A percentile compares a stretch with the other conserved stretches of the same genome.
Evolutionary conservation across 2,113 vertebrate species (phyloP).

Genomic region (Hippolais icterina): DNA sequence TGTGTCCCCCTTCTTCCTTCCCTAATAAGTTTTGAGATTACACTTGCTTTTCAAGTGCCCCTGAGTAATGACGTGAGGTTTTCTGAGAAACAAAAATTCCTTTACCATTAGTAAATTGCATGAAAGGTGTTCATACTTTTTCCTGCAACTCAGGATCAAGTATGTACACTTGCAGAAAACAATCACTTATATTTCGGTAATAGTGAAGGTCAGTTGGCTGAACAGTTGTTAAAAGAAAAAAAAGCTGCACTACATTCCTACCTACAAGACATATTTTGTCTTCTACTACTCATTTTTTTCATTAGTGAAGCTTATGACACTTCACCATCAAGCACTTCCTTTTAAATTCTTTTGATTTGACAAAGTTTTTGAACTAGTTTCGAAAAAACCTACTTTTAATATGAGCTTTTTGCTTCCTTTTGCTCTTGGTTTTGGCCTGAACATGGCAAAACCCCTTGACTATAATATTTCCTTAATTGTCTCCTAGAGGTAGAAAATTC

Average conservation of each 20-base stretch:
- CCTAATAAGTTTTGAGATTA: neutral
- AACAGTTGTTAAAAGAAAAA: neutral
- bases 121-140: neutral
- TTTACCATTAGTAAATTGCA: neutral
- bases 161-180: neutral
- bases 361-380: neutral
- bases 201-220: neutral
- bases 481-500: neutral
- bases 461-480: neutral
- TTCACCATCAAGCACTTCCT: neutral
- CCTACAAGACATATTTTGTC: neutral
- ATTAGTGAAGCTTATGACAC: neutral
- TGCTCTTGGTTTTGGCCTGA: neutral
- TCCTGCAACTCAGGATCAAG: neutral
- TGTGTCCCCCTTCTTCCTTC: neutral
- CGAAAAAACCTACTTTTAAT: neutral
- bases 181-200: neutral
- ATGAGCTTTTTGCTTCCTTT: neutral
- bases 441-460: fast-evolving
- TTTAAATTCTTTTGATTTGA: neutral
- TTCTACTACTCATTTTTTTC: neutral
- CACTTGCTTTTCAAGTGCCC: neutral
- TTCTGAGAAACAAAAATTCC: neutral
- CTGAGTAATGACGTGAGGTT: neutral
- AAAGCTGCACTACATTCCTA: neutral